A percentile compares a stretch with the other conserved stretches of the same genome.
Evolutionary conservation across 1,140 invertebrate genomes (phyloP).

Genomic region (Drosophila subpulchrella): DNA sequence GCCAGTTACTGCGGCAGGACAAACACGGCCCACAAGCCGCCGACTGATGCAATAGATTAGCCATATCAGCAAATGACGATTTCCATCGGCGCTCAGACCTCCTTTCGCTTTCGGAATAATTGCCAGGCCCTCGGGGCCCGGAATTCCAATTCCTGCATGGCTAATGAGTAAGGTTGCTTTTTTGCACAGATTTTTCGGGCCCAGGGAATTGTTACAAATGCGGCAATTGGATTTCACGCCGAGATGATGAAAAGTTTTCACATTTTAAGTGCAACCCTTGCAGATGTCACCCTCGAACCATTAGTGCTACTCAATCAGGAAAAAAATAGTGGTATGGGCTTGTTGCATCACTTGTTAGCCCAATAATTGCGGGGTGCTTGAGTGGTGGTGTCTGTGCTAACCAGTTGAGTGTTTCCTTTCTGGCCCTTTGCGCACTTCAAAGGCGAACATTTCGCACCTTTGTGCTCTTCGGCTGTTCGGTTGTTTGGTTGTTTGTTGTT

Average conservation of each 20-base stretch:
- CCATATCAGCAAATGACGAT: slow-evolving; percentile 54
- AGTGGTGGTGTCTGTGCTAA: slow-evolving; percentile 23
- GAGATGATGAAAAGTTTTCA: slow-evolving; percentile 38
- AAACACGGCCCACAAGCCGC: slow-evolving; percentile 19
- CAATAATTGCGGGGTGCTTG: slow-evolving; percentile 30
- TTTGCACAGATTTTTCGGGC: slow-evolving; percentile 47
- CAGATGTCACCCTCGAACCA: slow-evolving; percentile 19
- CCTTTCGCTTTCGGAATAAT: slow-evolving; percentile 50
- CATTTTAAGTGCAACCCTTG: slow-evolving; percentile 58
- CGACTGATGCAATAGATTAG: slow-evolving; percentile 65
- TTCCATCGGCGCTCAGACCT: slow-evolving; percentile 24
- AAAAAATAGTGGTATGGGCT: slow-evolving; percentile 1
- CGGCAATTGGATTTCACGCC: slow-evolving; percentile 55
- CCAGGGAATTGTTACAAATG: slow-evolving; percentile 30
- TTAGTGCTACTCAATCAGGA: slow-evolving; percentile 17
- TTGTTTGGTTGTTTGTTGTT: slow-evolving; percentile 37
- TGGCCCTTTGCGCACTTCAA: slow-evolving; percentile 42
- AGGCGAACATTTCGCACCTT: slow-evolving; percentile 40
- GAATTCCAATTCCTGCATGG: slow-evolving; percentile 32
- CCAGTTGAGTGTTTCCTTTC: slow-evolving; percentile 36
- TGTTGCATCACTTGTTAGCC: slow-evolving; percentile 35
- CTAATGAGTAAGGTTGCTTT: slow-evolving; percentile 42
- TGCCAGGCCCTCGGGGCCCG: slow-evolving; percentile 35
- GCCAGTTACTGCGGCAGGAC: slow-evolving; percentile 22
- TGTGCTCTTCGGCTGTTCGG: slow-evolving; percentile 8